Conservation (phyloP, 2,888 invertebrate species). For the Trissolcus brochymenae region DNA sequence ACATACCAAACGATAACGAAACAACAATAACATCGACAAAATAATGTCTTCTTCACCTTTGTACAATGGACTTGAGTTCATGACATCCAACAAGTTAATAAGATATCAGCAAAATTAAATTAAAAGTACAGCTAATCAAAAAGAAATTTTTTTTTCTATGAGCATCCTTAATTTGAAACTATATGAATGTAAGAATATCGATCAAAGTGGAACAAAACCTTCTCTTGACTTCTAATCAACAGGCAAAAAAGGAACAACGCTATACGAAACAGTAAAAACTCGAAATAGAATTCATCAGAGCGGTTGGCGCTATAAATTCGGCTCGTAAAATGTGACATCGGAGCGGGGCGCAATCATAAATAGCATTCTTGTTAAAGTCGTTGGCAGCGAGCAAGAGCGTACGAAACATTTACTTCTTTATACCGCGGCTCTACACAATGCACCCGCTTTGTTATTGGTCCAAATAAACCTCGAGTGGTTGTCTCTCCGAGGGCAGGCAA, state of each 20-base stretch:
- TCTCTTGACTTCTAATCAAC: not conserved
- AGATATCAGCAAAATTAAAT: not conserved
- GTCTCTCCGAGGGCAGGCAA: slow-evolving; percentile 38
- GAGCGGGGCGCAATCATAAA: slow-evolving; percentile 45
- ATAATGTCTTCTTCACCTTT: slow-evolving; percentile 24
- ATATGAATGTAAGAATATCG: not conserved
- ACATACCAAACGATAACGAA: slow-evolving; percentile 3
- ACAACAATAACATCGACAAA: slow-evolving; percentile 15
- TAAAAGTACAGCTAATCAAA: not conserved
- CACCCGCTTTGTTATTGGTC: slow-evolving; percentile 52
- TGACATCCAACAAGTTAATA: slow-evolving; percentile 14
- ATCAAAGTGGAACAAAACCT: not conserved
- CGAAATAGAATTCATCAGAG: slow-evolving; percentile 36
- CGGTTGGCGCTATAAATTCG: slow-evolving; percentile 32
- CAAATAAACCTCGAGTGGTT: slow-evolving; percentile 53
- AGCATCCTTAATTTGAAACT: not conserved
- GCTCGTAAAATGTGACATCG: slow-evolving; percentile 37
- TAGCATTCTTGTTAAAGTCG: slow-evolving; percentile 54
- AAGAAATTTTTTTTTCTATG: not conserved
- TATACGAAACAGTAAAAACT: slow-evolving; percentile 16
- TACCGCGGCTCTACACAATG: slow-evolving; percentile 38
- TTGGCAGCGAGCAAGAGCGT: slow-evolving; percentile 41
- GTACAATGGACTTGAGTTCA: slow-evolving; percentile 2
- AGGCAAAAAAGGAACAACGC: slow-evolving; percentile 1
- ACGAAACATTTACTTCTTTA: slow-evolving; percentile 57